phyloP scores from a whole-genome alignment of 2,113 vertebrate genomes.

The Chamaetylas fuelleborni region DNA sequence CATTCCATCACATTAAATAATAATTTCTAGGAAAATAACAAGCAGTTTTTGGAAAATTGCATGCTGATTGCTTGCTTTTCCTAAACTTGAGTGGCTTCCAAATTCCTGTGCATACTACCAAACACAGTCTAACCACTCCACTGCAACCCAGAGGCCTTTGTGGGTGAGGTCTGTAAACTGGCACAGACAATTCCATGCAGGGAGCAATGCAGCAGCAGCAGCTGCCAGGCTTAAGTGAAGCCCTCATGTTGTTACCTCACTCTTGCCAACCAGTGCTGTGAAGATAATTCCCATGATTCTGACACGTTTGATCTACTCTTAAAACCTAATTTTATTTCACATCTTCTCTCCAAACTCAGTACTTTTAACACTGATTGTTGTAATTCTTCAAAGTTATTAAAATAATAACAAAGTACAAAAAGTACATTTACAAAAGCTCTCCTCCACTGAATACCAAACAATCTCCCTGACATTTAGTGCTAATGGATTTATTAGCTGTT shows the following conservation, averaged over 20 bases:
- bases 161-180: background rate
- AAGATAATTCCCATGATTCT: background rate
- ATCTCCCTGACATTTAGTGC: background rate
- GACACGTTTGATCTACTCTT: background rate
- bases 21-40: background rate
- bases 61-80: background rate
- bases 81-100: background rate
- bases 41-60: background rate
- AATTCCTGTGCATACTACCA: background rate
- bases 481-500: background rate
- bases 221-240: background rate
- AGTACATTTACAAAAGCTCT: background rate
- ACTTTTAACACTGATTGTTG: background rate
- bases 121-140: background rate
- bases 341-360: background rate
- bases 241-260: background rate
- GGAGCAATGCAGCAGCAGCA: background rate
- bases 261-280: fast-evolving
- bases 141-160: background rate
- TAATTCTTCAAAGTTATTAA: background rate
- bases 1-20: background rate
- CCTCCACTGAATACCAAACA: background rate
- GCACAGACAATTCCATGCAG: fast-evolving
- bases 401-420: background rate
- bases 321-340: background rate